phyloP scores from a whole-genome alignment of 2,113 vertebrate species.

The Onychostoma macrolepis region DNA sequence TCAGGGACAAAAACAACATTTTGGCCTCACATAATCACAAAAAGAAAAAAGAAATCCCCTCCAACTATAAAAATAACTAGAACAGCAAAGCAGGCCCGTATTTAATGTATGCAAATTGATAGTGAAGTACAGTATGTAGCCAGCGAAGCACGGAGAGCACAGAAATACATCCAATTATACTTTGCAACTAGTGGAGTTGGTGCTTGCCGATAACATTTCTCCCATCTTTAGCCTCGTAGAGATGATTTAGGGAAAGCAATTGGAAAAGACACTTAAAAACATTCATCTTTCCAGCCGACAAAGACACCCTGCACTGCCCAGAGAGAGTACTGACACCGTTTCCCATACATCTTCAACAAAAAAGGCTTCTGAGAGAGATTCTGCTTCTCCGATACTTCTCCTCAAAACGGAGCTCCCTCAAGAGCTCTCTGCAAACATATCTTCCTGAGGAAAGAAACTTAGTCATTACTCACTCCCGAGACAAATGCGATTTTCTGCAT shows the following conservation, averaged over 20 bases:
- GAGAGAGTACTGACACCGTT: neutral
- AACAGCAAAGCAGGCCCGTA: neutral
- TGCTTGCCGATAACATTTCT: neutral
- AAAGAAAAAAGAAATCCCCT: neutral
- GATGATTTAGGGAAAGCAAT: slow-evolving; percentile 27
- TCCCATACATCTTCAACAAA: slow-evolving; percentile 15
- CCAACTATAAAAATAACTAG: slow-evolving; percentile 29
- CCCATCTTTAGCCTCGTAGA: slow-evolving; percentile 18
- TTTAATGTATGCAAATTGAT: slow-evolving; percentile 29
- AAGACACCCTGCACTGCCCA: neutral
- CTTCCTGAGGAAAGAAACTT: slow-evolving; percentile 6
- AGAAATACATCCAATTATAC: slow-evolving; percentile 2
- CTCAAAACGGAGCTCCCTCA: slow-evolving; percentile 12
- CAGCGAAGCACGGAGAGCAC: slow-evolving; percentile 5
- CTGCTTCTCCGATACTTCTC: neutral
- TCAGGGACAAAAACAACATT: neutral
- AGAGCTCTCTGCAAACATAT: slow-evolving; percentile 3
- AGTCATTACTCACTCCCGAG: slow-evolving; percentile 4
- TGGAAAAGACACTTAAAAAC: slow-evolving; percentile 7
- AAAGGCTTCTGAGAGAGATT: neutral
- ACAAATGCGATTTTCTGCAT: slow-evolving; percentile 9
- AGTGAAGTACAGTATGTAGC: neutral
- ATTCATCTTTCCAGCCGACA: slow-evolving; percentile 17
- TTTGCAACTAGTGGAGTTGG: slow-evolving; percentile 14
- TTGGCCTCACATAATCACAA: slow-evolving; percentile 11